Percentiles rank a stretch among this genome's conserved stretches.
Evolutionary conservation across 1,140 invertebrate species (phyloP).

Genomic region (Odontomachus brunneus): DNA sequence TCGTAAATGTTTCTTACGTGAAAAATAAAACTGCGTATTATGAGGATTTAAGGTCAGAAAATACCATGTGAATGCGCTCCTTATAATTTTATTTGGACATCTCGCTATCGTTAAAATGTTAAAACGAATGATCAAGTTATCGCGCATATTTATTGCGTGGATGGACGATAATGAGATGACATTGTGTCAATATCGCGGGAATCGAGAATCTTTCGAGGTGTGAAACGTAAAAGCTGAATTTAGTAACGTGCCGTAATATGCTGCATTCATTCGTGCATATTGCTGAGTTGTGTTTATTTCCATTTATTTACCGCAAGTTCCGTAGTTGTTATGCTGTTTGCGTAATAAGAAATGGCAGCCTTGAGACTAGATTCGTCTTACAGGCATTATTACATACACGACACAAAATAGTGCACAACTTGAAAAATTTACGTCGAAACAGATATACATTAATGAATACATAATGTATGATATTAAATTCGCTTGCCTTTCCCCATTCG

Average conservation of each 20-base stretch:
- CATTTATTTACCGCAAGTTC: not conserved
- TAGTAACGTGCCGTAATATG: no score
- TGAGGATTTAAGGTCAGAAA: slow-evolving; percentile 21
- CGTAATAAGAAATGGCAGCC: not conserved
- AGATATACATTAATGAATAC: not conserved
- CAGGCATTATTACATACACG: not conserved
- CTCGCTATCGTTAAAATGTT: not conserved
- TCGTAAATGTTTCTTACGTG: slow-evolving; percentile 15
- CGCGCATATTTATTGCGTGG: no score
- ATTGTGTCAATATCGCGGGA: not conserved
- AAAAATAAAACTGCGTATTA: slow-evolving; percentile 24
- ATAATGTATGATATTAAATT: not conserved
- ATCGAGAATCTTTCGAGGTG: not conserved
- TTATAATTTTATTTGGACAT: not conserved
- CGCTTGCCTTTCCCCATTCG: not conserved
- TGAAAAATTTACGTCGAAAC: not conserved
- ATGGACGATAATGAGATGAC: not conserved
- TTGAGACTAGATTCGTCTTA: slow-evolving; percentile 1
- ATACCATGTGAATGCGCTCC: not conserved
- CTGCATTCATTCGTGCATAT: not conserved
- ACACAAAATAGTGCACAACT: not conserved
- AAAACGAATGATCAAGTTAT: no score
- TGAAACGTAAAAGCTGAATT: not conserved
- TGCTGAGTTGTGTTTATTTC: not conserved
- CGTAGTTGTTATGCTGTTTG: not conserved